Evolutionary conservation across 2,797 vertebrate genomes (phyloP).

Genomic region (Platalea minor): DNA sequence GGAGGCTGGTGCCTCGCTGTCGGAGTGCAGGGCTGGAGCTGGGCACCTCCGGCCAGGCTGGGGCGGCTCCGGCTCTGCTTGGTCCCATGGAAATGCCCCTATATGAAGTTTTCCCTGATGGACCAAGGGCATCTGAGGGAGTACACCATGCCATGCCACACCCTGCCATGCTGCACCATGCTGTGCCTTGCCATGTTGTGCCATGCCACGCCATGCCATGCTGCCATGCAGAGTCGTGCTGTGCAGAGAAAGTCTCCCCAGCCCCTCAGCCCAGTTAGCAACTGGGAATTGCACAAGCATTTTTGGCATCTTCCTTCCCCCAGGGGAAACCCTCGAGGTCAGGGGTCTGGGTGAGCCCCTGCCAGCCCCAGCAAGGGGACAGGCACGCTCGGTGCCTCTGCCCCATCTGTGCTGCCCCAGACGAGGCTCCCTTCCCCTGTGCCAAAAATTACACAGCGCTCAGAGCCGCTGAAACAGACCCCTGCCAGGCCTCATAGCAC

Average conservation of each 20-base stretch:
- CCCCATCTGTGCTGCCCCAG: constrained; percentile 51
- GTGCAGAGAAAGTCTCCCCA: accelerated
- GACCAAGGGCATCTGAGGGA: neutral
- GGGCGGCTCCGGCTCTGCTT: accelerated
- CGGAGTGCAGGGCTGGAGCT: neutral
- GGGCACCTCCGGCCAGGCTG: neutral
- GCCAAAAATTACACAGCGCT: constrained; percentile 71
- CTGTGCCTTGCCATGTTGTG: neutral
- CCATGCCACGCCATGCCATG: accelerated
- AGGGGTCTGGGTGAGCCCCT: neutral
- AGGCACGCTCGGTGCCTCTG: neutral
- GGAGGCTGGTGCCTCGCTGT: neutral
- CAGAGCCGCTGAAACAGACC: constrained; percentile 58
- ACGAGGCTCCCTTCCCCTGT: constrained; percentile 61
- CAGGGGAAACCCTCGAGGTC: accelerated
- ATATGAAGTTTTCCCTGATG: accelerated
- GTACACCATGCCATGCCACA: accelerated
- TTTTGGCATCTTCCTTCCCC: neutral
- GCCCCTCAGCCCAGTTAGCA: neutral
- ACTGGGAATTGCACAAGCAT: neutral
- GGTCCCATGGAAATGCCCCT: accelerated
- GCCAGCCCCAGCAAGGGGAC: neutral
- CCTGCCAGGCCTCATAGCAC: constrained; percentile 77
- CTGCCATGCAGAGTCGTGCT: accelerated
- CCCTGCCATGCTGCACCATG: neutral